Evolutionary conservation across 2,888 invertebrate species (phyloP).

Genomic region (Ditula angustiorana): DNA sequence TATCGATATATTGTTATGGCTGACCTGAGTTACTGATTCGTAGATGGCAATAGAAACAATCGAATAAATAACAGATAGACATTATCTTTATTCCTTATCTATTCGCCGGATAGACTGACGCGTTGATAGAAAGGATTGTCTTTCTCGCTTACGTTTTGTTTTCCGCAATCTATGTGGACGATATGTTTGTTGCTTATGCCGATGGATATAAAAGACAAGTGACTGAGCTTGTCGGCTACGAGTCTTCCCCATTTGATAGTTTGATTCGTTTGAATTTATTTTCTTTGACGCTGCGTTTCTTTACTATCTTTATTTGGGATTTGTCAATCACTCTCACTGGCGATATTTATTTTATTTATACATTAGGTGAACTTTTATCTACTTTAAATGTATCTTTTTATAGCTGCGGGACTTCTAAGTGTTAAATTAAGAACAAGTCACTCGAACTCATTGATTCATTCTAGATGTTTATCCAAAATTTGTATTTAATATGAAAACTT

Average conservation of each 20-base stretch:
- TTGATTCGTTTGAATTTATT: conserved; percentile 10
- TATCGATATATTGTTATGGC: conserved; percentile 80
- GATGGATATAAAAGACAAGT: conserved; percentile 24
- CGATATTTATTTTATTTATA: no score
- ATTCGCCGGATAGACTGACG: conserved; percentile 30
- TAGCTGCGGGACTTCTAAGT: no score
- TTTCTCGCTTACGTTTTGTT: conserved; percentile 28
- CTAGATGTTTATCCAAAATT: no score
- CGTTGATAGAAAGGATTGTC: conserved; percentile 38
- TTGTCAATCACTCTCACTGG: not conserved
- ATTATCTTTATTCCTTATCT: conserved; percentile 74
- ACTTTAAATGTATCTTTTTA: no score
- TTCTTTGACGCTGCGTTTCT: conserved; percentile 4
- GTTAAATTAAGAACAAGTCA: no score
- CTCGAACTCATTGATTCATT: no score
- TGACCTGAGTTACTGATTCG: conserved; percentile 78
- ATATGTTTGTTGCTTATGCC: conserved; percentile 24
- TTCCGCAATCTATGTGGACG: conserved; percentile 42
- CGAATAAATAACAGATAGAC: conserved; percentile 73
- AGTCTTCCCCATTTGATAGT: conserved; percentile 5
- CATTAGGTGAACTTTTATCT: no score
- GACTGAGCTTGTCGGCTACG: conserved; percentile 18
- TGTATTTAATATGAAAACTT: no score
- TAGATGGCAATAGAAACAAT: conserved; percentile 76
- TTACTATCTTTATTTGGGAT: not conserved